Evolutionary conservation across 2,113 vertebrate genomes (phyloP).

Genomic region (Embiotoca jacksoni): DNA sequence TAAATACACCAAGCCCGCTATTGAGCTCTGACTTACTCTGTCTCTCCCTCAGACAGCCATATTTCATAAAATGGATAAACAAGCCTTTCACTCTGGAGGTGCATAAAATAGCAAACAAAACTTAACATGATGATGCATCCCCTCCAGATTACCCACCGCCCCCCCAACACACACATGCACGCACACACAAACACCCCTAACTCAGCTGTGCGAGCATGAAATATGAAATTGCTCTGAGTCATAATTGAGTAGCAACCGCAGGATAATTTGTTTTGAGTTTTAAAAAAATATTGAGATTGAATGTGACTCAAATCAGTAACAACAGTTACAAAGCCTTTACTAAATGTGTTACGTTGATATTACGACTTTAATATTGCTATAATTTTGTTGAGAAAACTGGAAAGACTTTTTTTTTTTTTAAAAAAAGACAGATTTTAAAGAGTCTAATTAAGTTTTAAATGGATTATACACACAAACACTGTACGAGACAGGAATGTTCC

Average conservation of each 20-base stretch:
- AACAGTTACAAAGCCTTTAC: slow-evolving; percentile 37
- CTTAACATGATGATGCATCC: slow-evolving; percentile 16
- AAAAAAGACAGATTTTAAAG: background rate
- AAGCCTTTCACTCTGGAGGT: slow-evolving; percentile 46
- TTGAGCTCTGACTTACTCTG: slow-evolving; percentile 45
- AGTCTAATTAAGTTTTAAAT: no score
- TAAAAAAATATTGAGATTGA: slow-evolving; percentile 17
- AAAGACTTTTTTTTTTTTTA: background rate
- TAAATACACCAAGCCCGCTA: slow-evolving; percentile 46
- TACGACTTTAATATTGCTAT: slow-evolving; percentile 22
- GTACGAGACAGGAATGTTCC: background rate
- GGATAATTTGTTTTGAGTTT: slow-evolving; percentile 50
- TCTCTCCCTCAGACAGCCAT: slow-evolving; percentile 24
- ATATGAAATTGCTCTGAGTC: slow-evolving; percentile 50
- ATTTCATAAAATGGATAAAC: slow-evolving; percentile 54
- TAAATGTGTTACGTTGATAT: slow-evolving; percentile 42
- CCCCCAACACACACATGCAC: background rate
- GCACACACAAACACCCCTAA: no score
- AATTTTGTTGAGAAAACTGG: slow-evolving; percentile 6
- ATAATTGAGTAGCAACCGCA: slow-evolving; percentile 50
- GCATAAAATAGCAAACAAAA: slow-evolving; percentile 47
- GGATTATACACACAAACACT: no score
- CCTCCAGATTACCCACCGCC: slow-evolving; percentile 5
- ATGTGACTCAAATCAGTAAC: slow-evolving; percentile 49
- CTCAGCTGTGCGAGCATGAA: slow-evolving; percentile 40